Base-by-base conservation (phyloP, 2,797 vertebrate species). In the Botia almorhae region DNA sequence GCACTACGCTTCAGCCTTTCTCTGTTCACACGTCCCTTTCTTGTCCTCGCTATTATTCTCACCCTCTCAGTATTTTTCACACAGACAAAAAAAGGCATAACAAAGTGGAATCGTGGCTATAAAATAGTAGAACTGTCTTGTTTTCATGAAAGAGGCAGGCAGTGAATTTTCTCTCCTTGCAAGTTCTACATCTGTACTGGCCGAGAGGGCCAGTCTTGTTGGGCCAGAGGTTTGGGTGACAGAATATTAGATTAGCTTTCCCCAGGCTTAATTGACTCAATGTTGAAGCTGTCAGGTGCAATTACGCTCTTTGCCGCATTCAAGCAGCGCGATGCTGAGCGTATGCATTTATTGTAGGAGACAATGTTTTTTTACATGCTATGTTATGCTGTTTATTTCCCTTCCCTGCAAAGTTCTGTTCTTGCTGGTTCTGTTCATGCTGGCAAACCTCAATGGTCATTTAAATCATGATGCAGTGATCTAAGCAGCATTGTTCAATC, bases 201-300 rank as follows among this genome's bases (percentile, higher is more conserved):
- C 83, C 74, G 60, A 88, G 89, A 87, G 88, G 85, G 80, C 87
- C 85, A 43, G 86, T 90, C 85, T 87, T 90, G 83, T 86, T 85
- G 85, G 88, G 87, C 91, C 89, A 89, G 84, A 92, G 88, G 87
- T 83, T 89, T 89, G 89, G 90, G 85, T 91, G 91, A 93, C 87
- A 86, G 89, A 91, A 90, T 91, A 92, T 93, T 88, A 90, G 84
- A 89, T 92, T 90, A 13, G 88, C 92, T 92, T 91, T 88, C 87
- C 89, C 78, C 85, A 81, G 85, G 84, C 89, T 87, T 93, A 94
- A 94, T 93, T 93, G 91, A 89, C 89, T 92, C 90, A 92, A 91
- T 93, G 91, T 94, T 93, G 88, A 88, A 88, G 86, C 91, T 91
- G 93, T 92, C 94, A 89, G 86, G 89, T 87, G 85, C 89, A 89